Conservation (phyloP, 2,113 vertebrate genomes). For the Acanthochromis polyacanthus region DNA sequence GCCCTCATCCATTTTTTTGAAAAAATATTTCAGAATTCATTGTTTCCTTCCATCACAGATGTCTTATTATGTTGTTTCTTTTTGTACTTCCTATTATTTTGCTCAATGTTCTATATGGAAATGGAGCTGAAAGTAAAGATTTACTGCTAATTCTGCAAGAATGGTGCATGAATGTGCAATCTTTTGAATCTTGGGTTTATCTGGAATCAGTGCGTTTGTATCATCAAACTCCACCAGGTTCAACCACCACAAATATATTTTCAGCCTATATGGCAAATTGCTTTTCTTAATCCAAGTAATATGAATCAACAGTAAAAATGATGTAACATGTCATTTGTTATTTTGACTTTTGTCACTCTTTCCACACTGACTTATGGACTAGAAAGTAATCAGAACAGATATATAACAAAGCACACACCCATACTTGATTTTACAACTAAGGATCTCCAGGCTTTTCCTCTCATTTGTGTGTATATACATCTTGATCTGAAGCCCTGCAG, state of each 20-base stretch:
- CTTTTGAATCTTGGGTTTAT: constrained; percentile 2
- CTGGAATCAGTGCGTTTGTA: background rate
- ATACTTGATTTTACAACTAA: background rate
- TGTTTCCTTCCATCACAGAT: background rate
- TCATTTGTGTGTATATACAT: background rate
- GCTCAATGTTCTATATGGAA: background rate
- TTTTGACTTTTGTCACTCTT: background rate
- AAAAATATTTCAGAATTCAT: background rate
- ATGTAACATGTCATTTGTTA: too few relatives aligned
- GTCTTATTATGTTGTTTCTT: background rate
- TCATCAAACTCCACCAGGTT: background rate
- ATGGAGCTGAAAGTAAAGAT: background rate
- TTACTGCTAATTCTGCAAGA: constrained; percentile 1
- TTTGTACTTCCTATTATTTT: background rate
- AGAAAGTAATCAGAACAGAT: background rate
- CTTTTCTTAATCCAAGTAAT: too few relatives aligned
- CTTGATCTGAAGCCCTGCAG: background rate
- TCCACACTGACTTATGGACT: background rate
- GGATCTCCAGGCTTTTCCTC: background rate
- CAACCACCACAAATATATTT: background rate
- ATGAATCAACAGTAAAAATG: background rate
- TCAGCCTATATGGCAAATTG: background rate
- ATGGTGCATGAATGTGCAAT: background rate
- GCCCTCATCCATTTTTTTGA: background rate
- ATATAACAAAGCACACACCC: background rate